Base-by-base conservation (phyloP, 1,140 invertebrate species). In the Zaprionus taronus region DNA sequence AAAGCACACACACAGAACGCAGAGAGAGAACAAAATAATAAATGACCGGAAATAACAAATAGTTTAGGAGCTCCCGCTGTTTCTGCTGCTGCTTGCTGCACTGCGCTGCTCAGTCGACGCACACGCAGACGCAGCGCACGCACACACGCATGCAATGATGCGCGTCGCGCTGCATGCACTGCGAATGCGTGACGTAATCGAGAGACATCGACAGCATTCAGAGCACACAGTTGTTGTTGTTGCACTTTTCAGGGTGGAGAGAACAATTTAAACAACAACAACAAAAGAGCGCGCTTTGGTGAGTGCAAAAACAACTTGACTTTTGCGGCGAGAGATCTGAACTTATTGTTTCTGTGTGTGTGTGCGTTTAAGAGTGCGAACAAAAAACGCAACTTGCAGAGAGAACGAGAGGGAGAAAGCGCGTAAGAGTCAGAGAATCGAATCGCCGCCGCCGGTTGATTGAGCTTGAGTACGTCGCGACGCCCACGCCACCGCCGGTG, bases 11-110 rank as follows among this genome's bases (percentile, higher is more conserved):
- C 17, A 20, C 47, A 4, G 28, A n/a, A 41, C n/a, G 17, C 36
- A 55, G 17, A 12, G 57, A 63, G 41, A 17, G 58, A 79, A 66
- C 34, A 78, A 36, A 67, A 57, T 71, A 84, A 69, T 75, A 76
- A 85, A 67, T 81, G 83, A 73, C 83, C 79, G 83, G 83, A 85
- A 85, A 85, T 85, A 85, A 81, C 83, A 81, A 85, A 79, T 79
- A 85, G 74, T 84, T 84, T 74, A 81, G 20, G 26, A 58, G 28
- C 61, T 49, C 20, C 22, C 38, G n/a, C 47, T 64, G 36, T 26
- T 24, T n/a, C 66, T 53, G 47, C 28, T 67, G 12, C 31, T 47
- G 31, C 14, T 6, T n/a, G 47, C 47, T 24, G 47, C 41, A n/a
- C 47, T 51, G 47, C 41, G 12, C 20, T 51, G 53, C 31, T 38